These are phyloP conservation scores for Oreochromis mossambicus DNA, from an alignment of 2,797 vertebrate genomes.

Conservation along the genomic window DNA sequence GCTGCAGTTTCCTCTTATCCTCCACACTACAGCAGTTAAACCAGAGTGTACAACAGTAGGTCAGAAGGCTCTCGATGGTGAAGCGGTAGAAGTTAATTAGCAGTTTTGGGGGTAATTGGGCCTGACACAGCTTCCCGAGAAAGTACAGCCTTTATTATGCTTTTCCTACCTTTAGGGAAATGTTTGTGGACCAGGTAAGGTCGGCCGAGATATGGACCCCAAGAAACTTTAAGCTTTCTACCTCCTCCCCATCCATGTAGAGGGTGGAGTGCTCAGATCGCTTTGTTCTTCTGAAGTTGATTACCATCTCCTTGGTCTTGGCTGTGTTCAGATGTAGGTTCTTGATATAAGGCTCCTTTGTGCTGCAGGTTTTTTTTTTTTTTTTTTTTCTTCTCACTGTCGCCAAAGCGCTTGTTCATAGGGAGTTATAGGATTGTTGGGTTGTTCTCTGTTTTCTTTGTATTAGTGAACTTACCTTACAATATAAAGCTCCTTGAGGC, in stretches of 20 bases:
- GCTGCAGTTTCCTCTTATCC: not conserved
- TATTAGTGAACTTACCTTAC: not conserved
- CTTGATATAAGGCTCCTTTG: not conserved
- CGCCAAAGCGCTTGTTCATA: not conserved
- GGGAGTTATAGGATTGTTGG: not conserved
- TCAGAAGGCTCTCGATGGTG: not conserved
- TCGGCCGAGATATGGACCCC: too few relatives aligned
- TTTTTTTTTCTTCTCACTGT: not conserved
- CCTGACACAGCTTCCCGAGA: too few relatives aligned
- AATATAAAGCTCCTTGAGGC: not conserved
- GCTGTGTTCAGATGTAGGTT: not conserved
- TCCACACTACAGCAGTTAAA: not conserved
- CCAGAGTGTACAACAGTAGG: not conserved
- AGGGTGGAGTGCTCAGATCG: not conserved
- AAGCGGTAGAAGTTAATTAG: not conserved
- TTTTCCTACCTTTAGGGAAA: too few relatives aligned
- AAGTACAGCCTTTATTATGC: too few relatives aligned
- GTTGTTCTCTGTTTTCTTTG: not conserved
- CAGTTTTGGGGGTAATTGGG: too few relatives aligned
- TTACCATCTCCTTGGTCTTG: not conserved
- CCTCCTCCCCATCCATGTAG: too few relatives aligned
- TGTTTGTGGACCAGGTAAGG: too few relatives aligned
- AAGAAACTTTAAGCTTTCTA: too few relatives aligned
- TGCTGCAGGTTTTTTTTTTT: not conserved
- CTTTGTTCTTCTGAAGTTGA: not conserved